Evolutionary conservation across 1,140 invertebrate genomes (phyloP).

Genomic region (Nephotettix cincticeps): DNA sequence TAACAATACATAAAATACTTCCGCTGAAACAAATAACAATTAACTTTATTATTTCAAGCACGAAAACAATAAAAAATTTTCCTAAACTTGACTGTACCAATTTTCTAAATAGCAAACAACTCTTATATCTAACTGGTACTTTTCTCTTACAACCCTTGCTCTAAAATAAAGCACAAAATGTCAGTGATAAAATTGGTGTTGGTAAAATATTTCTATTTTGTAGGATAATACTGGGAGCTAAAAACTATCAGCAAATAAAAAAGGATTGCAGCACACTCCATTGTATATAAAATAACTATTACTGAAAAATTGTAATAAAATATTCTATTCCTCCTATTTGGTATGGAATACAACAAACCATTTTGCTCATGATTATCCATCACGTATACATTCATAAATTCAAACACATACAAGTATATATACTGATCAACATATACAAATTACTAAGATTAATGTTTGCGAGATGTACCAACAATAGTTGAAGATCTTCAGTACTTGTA

Average conservation of each 20-base stretch:
- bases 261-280: no score
- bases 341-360: background rate
- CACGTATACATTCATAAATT: background rate
- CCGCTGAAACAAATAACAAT: background rate
- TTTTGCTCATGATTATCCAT: background rate
- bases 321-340: background rate
- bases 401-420: background rate
- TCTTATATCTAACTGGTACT: background rate
- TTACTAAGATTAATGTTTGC: background rate
- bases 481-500: background rate
- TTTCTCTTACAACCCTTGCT: background rate
- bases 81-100: background rate
- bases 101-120: background rate
- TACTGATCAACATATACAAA: conserved; percentile 6
- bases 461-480: background rate
- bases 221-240: no score
- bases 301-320: conserved; percentile 1
- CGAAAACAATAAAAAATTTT: background rate
- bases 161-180: background rate
- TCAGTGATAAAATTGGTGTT: background rate
- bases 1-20: conserved; percentile 1
- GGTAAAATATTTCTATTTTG: background rate
- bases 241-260: no score
- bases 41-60: conserved; percentile 4
- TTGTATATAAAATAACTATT: background rate